These are phyloP conservation scores for Drosophila sulfurigaster DNA, from an alignment of 1,140 invertebrate genomes.

Conservation along the genomic window DNA sequence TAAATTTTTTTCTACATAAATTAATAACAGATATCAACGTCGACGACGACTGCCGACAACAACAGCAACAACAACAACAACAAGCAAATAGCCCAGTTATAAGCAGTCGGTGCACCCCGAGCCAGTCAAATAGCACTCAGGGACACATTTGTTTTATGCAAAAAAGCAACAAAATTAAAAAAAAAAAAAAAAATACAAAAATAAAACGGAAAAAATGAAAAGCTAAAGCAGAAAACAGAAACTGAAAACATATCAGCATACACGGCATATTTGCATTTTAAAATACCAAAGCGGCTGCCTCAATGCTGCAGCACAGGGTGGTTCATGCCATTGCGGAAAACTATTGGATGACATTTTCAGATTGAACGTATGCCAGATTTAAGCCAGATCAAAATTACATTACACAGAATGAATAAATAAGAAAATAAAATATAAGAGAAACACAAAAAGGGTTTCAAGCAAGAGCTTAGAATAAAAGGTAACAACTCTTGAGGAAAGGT, in stretches of 20 bases:
- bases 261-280: conserved; percentile 80
- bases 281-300: conserved; percentile 45
- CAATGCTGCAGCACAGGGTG: conserved; percentile 33
- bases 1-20: conserved; percentile 67
- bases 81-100: conserved; percentile 74
- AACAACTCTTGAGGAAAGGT: conserved; percentile 21
- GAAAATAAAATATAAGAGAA: neutral
- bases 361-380: neutral
- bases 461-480: conserved; percentile 3
- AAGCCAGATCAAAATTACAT: conserved; percentile 1
- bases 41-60: neutral
- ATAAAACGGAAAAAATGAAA: conserved; percentile 25
- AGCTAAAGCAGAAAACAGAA: conserved; percentile 41
- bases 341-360: conserved; percentile 23
- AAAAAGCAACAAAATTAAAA: conserved; percentile 47
- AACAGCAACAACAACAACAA: conserved; percentile 50
- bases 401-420: neutral
- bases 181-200: conserved; percentile 40
- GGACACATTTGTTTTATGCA: conserved; percentile 75
- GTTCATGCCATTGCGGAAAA: conserved; percentile 30
- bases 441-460: no score
- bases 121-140: conserved; percentile 74
- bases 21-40: conserved; percentile 81
- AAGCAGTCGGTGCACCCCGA: conserved; percentile 58
- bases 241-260: conserved; percentile 75